Conservation (phyloP, 2,113 vertebrate genomes). For the Toxotes jaculatrix region DNA sequence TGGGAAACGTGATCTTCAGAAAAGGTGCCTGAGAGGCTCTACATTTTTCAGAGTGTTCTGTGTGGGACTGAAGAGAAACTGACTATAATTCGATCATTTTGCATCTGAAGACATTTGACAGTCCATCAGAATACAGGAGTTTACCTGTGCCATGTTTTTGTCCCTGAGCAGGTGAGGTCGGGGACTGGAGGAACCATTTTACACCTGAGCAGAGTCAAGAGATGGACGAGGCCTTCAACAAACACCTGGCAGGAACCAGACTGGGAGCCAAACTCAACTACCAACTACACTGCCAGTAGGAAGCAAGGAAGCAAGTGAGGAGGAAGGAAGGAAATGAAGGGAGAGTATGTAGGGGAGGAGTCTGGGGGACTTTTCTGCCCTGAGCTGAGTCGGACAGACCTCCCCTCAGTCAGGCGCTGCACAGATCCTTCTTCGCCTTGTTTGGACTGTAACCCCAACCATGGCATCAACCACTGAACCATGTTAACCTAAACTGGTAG, state of each 20-base stretch:
- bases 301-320: not conserved
- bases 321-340: not conserved
- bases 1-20: slow-evolving; percentile 81
- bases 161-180: slow-evolving; percentile 66
- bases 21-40: slow-evolving; percentile 69
- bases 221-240: slow-evolving; percentile 86
- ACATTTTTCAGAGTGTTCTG: too few relatives aligned
- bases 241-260: slow-evolving; percentile 75
- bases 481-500: not conserved
- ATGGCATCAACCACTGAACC: not conserved
- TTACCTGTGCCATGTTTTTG: not conserved
- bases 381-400: not conserved
- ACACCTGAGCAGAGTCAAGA: slow-evolving; percentile 80
- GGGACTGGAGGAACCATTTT: slow-evolving; percentile 85
- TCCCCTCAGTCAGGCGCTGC: not conserved
- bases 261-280: slow-evolving; percentile 80
- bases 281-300: slow-evolving; percentile 71
- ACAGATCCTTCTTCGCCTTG: not conserved
- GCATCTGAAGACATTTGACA: too few relatives aligned
- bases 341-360: too few relatives aligned
- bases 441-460: not conserved
- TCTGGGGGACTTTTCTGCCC: not conserved
- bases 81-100: too few relatives aligned
- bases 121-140: not conserved
- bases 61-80: too few relatives aligned